phyloP scores from a whole-genome alignment of 2,113 vertebrate genomes.

The Rutilus rutilus region DNA sequence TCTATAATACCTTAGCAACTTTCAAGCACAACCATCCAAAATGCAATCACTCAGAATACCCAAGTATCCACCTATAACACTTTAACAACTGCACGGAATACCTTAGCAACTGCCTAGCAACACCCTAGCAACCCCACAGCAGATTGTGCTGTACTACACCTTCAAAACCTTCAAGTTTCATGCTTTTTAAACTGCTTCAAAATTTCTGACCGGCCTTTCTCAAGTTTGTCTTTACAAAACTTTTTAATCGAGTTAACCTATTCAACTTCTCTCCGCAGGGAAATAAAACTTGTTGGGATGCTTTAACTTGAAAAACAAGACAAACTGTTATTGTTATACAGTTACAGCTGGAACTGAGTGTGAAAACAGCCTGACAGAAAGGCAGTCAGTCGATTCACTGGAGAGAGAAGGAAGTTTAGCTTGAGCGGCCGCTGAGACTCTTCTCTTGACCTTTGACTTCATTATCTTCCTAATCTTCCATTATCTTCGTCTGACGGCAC shows the following conservation, averaged over 20 bases:
- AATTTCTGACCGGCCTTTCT: neutral
- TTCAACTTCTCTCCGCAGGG: neutral
- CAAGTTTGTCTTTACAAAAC: neutral
- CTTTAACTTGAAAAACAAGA: neutral
- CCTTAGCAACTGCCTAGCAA: neutral
- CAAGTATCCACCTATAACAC: neutral
- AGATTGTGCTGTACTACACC: neutral
- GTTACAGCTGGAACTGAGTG: neutral
- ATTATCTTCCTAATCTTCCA: neutral
- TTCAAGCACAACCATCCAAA: too few species aligned
- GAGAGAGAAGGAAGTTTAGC: neutral
- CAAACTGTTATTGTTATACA: neutral
- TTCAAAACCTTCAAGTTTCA: neutral
- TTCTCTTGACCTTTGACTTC: conserved; percentile 32
- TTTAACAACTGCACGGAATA: neutral
- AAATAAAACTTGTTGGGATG: neutral
- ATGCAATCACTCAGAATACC: too few species aligned
- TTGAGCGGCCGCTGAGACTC: neutral
- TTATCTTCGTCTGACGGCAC: neutral
- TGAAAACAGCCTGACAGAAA: neutral
- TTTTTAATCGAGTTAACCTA: neutral
- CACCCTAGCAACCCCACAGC: neutral
- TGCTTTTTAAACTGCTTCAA: neutral
- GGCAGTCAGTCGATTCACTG: neutral
- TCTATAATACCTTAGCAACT: too few species aligned